A percentile compares a stretch with the other conserved stretches of the same genome.
Conservation (phyloP, 2,888 invertebrate genomes). For the Lithodes maja region DNA sequence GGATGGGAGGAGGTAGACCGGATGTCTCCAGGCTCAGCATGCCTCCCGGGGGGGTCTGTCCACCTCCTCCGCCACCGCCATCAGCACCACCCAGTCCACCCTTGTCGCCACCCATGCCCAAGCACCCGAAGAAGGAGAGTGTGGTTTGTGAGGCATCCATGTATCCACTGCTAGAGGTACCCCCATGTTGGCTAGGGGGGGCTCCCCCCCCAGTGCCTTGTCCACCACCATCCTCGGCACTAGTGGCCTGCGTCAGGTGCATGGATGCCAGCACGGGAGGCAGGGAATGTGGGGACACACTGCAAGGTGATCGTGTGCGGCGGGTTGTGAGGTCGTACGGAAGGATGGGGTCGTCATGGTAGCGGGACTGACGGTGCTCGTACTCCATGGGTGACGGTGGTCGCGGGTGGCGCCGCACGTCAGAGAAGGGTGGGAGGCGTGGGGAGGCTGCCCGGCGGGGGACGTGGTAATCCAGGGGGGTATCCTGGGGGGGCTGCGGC, state of each 20-base stretch:
- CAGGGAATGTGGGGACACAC: constrained; percentile 62
- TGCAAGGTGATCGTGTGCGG: constrained; percentile 41
- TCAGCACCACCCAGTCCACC: constrained; percentile 61
- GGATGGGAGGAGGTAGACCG: constrained; percentile 53
- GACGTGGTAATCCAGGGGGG: constrained; percentile 62
- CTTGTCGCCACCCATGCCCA: constrained; percentile 65
- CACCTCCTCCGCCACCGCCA: constrained; percentile 59
- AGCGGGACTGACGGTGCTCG: constrained; percentile 41
- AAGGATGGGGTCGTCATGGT: constrained; percentile 48
- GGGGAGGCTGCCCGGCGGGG: constrained; percentile 45
- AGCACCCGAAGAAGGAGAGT: constrained; percentile 58
- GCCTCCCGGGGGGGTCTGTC: constrained; percentile 38
- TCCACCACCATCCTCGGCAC: constrained; percentile 60
- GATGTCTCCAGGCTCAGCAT: constrained; percentile 48
- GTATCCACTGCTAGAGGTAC: constrained; percentile 44
- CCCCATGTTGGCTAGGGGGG: constrained; percentile 49
- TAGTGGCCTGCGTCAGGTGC: constrained; percentile 62
- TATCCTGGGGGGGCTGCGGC: constrained; percentile 56
- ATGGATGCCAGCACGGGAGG: constrained; percentile 62
- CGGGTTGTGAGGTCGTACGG: constrained; percentile 68
- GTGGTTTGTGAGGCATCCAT: constrained; percentile 56
- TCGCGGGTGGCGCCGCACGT: constrained; percentile 51
- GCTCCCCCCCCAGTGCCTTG: constrained; percentile 58
- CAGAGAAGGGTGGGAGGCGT: constrained; percentile 61
- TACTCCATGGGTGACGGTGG: constrained; percentile 66